Evolutionary conservation across 2,888 invertebrate genomes (phyloP), one percentile per base, ranked within the genome.

Genomic region (Caenorhabditis sp.): DNA sequence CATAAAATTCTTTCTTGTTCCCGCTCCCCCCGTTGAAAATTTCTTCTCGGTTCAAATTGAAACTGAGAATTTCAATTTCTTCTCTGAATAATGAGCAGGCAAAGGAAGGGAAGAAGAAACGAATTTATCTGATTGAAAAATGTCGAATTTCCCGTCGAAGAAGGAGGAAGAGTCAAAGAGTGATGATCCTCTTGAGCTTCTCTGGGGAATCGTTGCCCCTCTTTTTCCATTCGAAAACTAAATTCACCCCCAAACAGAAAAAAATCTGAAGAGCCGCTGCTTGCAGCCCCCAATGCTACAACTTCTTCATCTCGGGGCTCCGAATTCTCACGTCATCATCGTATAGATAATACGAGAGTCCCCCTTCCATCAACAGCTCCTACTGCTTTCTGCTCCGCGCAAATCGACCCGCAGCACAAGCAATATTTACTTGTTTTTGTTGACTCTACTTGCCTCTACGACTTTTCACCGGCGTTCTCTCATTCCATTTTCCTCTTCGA

Each of bases 361-460:
- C 5, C 14, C 1, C 41, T 41, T 19, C 31, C 35, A 59, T n/a
- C 28, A 31, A 31, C 51, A 44, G 49, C 59, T 72, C 8, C 58
- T 28, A 31, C 59, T 68, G 12, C 41, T 49, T 73, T 41, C 24
- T 54, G 38, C 54, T 54, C 70, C 63, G 77, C 63, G 69, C 70
- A 70, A 69, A 69, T 61, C 69, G 41, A 44, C 69, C 61, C 69
- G 41, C 35, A n/a, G n/a, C n/a, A n/a, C 59, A 69, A 41, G 51
- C 77, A 70, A 77, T 77, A 77, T 77, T 77, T 63, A 70, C 70
- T 79, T 79, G 79, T 79, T 79, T 79, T 79, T 79, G 70, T 79
- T 79, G 70, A 70, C 61, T 69, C 54, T 59, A 76, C 76, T 68
- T 58, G 76, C 61, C 51, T 59, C 66, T 54, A 54, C 68, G 68